Base-by-base conservation (phyloP, 2,888 invertebrate genomes). In the Torymus texanus region DNA sequence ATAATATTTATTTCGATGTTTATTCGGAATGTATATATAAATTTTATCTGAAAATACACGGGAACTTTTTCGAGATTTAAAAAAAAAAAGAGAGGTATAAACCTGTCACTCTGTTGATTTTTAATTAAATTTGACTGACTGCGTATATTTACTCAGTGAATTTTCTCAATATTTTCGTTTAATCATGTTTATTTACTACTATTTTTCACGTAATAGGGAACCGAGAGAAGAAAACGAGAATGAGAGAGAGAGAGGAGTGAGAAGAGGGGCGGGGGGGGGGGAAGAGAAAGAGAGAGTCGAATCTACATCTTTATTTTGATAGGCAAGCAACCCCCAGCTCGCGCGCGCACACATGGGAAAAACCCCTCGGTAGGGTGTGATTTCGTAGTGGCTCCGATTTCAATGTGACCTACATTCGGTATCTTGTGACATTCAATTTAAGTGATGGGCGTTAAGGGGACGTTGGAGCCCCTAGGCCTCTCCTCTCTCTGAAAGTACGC, bases 381-480 rank as follows among this genome's bases (percentile, higher is more conserved):
- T 78, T 21, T 55, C 65, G 61, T 56, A 50, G 41, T 41, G 41
- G 18, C 59, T 78, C 61, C 56, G 62, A 61, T 71, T 77, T 77
- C 71, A 65, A 62, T 56, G 55, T 62, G 73, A 78, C 73, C 78
- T 73, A 78, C 55, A 73, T 73, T 73, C 41, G 12, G 65, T 50
- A 58, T 62, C 67, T 75, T 59, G 50, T 24, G 58, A 66, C 74
- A 66, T 68, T 68, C 67, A 75, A 75, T 75, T 75, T 59, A 62
- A 75, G 67, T 62, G 61, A 61, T 68, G 61, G 53, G 65, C 59
- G 53, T 61, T 61, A 67, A 75, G 67, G 75, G 75, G 67, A 61
- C 55, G 55, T 61, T 18, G 29, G 61, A 68, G 53, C 55, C 55
- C 65, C 24, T 29, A 21, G 72, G 53, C 16, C 16, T 41, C 8